These are phyloP conservation scores for Dicyrtomina minuta DNA, from an alignment of 2,888 invertebrate genomes.

Conservation along the genomic window DNA sequence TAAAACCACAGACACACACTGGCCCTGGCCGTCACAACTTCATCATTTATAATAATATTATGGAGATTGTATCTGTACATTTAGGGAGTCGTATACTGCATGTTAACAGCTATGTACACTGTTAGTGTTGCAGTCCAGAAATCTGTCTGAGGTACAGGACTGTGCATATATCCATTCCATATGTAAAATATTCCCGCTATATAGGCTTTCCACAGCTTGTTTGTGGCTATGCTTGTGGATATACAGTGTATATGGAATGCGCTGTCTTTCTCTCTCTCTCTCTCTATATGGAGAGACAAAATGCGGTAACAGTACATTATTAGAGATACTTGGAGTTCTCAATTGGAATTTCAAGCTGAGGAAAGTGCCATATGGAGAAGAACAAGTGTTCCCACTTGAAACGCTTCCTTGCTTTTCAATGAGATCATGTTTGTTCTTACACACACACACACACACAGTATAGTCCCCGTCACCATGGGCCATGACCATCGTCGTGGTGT, in stretches of 20 bases:
- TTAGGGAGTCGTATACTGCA: no score
- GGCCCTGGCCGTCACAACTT: background rate
- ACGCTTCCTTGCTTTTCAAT: slow-evolving; percentile 24
- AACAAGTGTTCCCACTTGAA: slow-evolving; percentile 25
- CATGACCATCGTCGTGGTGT: no score
- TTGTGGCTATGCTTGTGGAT: background rate
- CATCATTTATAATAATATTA: background rate
- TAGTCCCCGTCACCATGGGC: background rate
- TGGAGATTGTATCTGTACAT: no score
- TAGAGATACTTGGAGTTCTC: background rate
- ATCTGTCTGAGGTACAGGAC: background rate
- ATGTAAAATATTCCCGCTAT: no score
- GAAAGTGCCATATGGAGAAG: slow-evolving; percentile 25
- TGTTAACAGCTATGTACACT: no score
- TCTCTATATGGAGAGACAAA: no score
- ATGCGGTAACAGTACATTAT: background rate
- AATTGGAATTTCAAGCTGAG: slow-evolving; percentile 11
- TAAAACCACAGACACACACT: slow-evolving; percentile 7
- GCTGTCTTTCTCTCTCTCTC: background rate
- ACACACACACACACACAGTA: background rate
- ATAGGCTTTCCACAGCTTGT: no score
- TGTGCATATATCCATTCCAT: no score
- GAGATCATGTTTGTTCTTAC: slow-evolving; percentile 11
- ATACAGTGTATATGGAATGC: background rate
- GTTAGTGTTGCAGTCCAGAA: background rate